A percentile compares a stretch with the other conserved stretches of the same genome.
These are phyloP conservation scores for Sebastes kiyomatsui DNA, from an alignment of 2,797 vertebrate species.

Conservation along the genomic window DNA sequence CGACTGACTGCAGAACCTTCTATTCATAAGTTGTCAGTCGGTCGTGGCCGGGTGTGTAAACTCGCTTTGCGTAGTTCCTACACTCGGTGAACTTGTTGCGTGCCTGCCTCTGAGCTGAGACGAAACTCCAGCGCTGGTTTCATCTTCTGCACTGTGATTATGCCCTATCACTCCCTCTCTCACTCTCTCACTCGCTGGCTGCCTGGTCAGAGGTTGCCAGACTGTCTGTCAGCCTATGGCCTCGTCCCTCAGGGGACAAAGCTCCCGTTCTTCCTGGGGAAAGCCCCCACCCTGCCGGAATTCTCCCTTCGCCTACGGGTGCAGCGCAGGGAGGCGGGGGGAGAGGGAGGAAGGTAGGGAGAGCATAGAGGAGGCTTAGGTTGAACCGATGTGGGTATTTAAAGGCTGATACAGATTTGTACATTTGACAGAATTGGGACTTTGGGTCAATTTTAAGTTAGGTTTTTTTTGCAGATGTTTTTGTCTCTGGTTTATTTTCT, in stretches of 20 bases:
- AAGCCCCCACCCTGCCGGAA: constrained; percentile 82
- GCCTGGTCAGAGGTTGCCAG: constrained; percentile 75
- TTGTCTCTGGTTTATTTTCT: not conserved
- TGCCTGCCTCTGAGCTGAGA: constrained; percentile 2
- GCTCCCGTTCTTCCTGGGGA: constrained; percentile 85
- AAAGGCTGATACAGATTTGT: not conserved
- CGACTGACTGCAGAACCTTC: not conserved
- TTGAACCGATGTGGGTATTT: constrained; percentile 18
- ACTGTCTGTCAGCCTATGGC: constrained; percentile 79
- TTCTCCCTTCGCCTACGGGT: constrained; percentile 81
- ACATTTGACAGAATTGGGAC: not conserved
- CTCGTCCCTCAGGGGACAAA: constrained; percentile 82
- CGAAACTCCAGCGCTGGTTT: constrained; percentile 55
- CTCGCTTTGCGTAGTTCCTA: not conserved
- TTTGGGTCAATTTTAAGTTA: not conserved
- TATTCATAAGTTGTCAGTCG: not conserved
- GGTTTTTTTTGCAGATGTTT: not conserved
- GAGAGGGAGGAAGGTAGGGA: constrained; percentile 7
- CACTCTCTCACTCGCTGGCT: constrained; percentile 28
- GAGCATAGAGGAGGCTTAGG: constrained; percentile 31
- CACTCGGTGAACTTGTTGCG: not conserved
- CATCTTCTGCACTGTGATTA: constrained; percentile 51
- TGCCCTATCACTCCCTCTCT: constrained; percentile 30
- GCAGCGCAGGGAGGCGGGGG: not conserved
- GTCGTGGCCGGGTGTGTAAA: not conserved